Evolutionary conservation across 2,888 invertebrate species (phyloP), one percentile per base, ranked within the genome.

Genomic region (Lasioglossum villosulum): DNA sequence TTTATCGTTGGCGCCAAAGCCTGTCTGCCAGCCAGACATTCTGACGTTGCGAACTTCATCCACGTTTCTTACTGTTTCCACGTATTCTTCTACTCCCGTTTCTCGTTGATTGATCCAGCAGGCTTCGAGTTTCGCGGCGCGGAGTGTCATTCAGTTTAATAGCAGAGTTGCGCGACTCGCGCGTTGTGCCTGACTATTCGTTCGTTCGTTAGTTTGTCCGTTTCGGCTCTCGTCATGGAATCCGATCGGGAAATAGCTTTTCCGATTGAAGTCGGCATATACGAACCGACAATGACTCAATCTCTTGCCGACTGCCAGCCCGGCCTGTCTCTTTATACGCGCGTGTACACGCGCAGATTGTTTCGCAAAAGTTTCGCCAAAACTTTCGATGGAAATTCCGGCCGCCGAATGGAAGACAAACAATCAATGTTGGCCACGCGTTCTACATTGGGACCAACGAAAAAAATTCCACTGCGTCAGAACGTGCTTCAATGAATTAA

Each of bases 211-310:
- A 30, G 79, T 75, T 71, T 70, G 73, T 82, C 80, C 77, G 79
- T 80, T 86, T 84, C 84, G 76, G 52, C 39, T 12, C 8, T 27
- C 27, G 27, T 56, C 66, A 66, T 78, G 78, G 75, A 87, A 89
- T 89, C 83, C 82, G 86, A 88, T 83, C 80, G 82, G 88, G 87
- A 90, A 91, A 91, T 89, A 89, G 86, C 80, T 89, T 89, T 89
- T 87, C 82, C 88, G 82, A 90, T 90, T 83, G 84, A 90, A 88
- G 85, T 78, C 73, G 80, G 82, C 82, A 84, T 87, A 75, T 83
- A 82, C 85, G 68, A 80, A 39, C 73, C 63, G 73, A 87, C 89
- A 89, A 87, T 83, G 52, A 79, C 81, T 75, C 89, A 89, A 82
- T 88, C 87, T 72, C 75, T 86, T 75, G 72, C 52, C 56, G 42